These are phyloP conservation scores for Hydraecia micacea DNA, from an alignment of 2,888 invertebrate species.

Conservation along the genomic window DNA sequence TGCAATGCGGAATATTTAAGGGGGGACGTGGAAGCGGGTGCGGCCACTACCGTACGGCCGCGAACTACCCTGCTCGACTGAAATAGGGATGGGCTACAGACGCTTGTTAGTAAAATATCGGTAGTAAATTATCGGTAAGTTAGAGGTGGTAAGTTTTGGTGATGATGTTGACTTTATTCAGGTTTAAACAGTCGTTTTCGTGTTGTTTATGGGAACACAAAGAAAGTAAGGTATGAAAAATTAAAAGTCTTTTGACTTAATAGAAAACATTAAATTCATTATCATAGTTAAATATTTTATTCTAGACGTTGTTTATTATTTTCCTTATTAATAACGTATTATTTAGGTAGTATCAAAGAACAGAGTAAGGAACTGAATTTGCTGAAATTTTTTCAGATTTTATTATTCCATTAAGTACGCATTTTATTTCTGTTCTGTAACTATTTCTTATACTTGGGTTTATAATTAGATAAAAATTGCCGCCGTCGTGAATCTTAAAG, in stretches of 20 bases:
- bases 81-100: constrained; percentile 73
- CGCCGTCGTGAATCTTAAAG: too few relatives aligned
- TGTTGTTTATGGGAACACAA: not conserved
- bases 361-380: not conserved
- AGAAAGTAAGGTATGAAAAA: not conserved
- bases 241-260: accelerated
- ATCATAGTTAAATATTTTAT: not conserved
- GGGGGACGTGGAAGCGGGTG: constrained; percentile 76
- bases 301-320: not conserved
- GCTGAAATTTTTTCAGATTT: not conserved
- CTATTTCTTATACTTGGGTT: not conserved
- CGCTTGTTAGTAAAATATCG: constrained; percentile 29
- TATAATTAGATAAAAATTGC: not conserved
- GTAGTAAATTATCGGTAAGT: constrained; percentile 12
- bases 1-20: constrained; percentile 69
- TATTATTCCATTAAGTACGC: not conserved
- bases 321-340: not conserved
- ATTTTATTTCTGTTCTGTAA: not conserved
- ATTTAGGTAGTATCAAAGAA: not conserved
- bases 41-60: constrained; percentile 78
- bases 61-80: constrained; percentile 76
- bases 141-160: constrained; percentile 3
- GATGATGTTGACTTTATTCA: not conserved
- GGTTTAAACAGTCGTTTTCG: not conserved
- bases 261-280: not conserved